These are phyloP conservation scores for Monarcha castaneiventris DNA, from an alignment of 2,113 vertebrate genomes.

Conservation along the genomic window DNA sequence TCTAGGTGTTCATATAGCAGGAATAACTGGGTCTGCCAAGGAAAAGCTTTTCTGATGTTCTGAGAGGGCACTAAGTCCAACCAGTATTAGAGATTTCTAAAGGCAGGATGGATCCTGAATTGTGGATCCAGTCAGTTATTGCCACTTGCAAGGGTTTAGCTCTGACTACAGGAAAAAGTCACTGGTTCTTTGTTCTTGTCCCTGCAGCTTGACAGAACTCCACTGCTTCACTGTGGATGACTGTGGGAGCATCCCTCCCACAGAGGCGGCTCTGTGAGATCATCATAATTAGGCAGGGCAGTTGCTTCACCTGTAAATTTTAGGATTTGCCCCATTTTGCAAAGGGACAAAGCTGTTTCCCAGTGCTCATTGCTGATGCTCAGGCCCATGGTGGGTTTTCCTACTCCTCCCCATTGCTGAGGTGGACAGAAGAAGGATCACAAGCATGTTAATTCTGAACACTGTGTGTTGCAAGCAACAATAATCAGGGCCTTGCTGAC, in stretches of 20 bases:
- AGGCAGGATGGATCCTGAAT: neutral
- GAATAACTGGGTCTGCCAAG: neutral
- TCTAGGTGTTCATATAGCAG: neutral
- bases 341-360: neutral
- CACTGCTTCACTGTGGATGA: neutral
- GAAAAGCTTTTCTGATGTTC: neutral
- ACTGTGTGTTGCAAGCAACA: neutral
- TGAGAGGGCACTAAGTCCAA: neutral
- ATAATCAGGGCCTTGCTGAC: neutral
- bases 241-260: neutral
- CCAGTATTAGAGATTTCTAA: neutral
- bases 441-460: neutral
- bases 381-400: accelerated
- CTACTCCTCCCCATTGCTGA: neutral
- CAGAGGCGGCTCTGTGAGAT: neutral
- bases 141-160: neutral
- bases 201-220: neutral
- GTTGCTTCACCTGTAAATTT: neutral
- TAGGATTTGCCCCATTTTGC: neutral
- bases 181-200: accelerated
- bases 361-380: accelerated
- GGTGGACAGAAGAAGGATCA: neutral
- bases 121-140: neutral
- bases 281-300: accelerated
- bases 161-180: neutral